Evolutionary conservation across 1,140 invertebrate species (phyloP), one percentile per base, ranked within the genome.

Genomic region (Bombus haemorrhoidalis): DNA sequence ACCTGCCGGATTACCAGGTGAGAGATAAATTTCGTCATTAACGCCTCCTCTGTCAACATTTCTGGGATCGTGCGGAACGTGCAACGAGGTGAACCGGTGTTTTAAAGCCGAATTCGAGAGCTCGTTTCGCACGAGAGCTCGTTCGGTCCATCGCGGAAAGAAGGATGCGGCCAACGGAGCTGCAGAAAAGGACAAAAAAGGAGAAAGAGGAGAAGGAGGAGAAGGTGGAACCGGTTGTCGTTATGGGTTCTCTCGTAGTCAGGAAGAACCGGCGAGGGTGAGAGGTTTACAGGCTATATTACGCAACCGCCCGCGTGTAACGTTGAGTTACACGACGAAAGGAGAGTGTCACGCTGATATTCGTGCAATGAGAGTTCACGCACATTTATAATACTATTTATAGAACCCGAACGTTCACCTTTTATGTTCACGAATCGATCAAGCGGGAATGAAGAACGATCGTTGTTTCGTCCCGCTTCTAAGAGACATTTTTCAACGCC

Each of bases 231-330:
- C 89, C 89, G 86, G 89, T 90, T 90, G 82, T 74, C 71, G 88
- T 84, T 71, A 64, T 53, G 43, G 77, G 86, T 84, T 89, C 82
- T 83, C 76, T 68, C 72, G 47, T 57, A 88, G 86, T 74, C 89
- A 88, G 89, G 89, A 90, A 90, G 89, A 90, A 83, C 32, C 83
- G 71, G 83, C 77, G 77, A 90, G 89, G 89, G 89, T 90, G 89
- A 90, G 89, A 90, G 89, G 86, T 79, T 85, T 59, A 41, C 86
- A 68, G 74, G 64, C 86, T 79, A 37, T 86, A 90, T 90, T 90
- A 90, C 57, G 86, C 64, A 90, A 90, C 77, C 37, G 66, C n/a
- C 37, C 53, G 59, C 78, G 73, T 68, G 62, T 83, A 77, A 83
- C 69, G 68, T 64, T 78, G 78, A 66, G n/a, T 82, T 77, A 68